Conservation (phyloP, 2,113 vertebrate genomes). For the Mustela lutreola region DNA sequence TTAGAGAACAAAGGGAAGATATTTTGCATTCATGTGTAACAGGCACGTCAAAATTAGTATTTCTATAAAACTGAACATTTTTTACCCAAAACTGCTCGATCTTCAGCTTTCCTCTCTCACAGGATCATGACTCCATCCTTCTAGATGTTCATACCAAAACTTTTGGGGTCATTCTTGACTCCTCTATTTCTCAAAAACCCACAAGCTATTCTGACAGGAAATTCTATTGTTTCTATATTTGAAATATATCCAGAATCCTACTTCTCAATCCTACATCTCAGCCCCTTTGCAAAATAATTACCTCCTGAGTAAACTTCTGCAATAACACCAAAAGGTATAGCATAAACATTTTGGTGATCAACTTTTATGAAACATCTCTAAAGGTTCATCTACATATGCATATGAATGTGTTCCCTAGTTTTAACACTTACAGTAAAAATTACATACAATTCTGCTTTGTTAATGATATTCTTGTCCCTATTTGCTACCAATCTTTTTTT, state of each 20-base stretch:
- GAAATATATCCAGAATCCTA: neutral
- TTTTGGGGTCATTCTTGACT: neutral
- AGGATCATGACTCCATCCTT: neutral
- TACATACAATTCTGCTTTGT: neutral
- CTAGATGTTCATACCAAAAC: slow-evolving; percentile 9
- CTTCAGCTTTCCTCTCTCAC: neutral
- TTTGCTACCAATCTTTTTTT: neutral
- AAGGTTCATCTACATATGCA: neutral
- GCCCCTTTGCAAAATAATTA: neutral
- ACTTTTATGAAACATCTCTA: neutral
- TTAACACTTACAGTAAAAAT: neutral
- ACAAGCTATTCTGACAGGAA: neutral
- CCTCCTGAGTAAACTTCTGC: slow-evolving; percentile 9
- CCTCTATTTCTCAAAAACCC: neutral
- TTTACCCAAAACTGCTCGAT: fast-evolving
- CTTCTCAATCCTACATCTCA: neutral
- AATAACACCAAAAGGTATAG: neutral
- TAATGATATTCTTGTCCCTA: neutral
- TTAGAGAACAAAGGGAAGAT: neutral
- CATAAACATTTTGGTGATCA: neutral
- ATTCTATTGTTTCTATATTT: neutral
- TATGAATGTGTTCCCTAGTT: neutral
- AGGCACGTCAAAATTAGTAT: neutral
- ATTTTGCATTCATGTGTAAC: neutral
- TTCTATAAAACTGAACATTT: neutral